Evolutionary conservation across 2,113 vertebrate species (phyloP), one percentile per base, ranked within the genome.

Genomic region (Recurvirostra avosetta): DNA sequence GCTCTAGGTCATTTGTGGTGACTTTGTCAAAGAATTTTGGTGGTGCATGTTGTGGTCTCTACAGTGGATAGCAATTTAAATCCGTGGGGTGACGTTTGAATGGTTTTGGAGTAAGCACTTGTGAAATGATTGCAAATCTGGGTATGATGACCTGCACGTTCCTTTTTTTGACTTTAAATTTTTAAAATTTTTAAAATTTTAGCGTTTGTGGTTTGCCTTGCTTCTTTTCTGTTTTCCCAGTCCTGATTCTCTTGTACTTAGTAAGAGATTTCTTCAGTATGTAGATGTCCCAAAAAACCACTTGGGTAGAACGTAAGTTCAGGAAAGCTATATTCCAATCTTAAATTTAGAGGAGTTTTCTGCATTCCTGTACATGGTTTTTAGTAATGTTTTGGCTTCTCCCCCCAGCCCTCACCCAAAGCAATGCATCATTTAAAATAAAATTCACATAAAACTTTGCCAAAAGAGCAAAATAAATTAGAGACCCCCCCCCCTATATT

Each of bases 1-100:
- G 34, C 36, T 56, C 16, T n/a, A 32, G 55, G 12, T n/a, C 36
- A 8, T 16, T 50, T 50, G 21, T 20, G 72, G 43, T 34, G 63
- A 32, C 26, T 92, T 80, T 72, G 3, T 50, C 47, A 16, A 30
- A 38, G 19, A 36, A 8, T 38, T 86, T 67, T 36, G n/a, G 10
- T 90, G 38, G 26, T 56, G 61, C 12, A 4, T 40, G 6, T 34
- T 79, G 36, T 30, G 47, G 11, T 78, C 40, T 61, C 6, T 34
- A 2, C 45, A 61, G 29, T 7, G 18, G 8, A 36, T 26, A 53
- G 52, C 9, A 19, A 0, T 76, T 53, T 40, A 43, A 18, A 19
- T 55, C 26, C 0, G 1, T 3, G 14, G n/a, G 1, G 1, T 52
- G 23, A 17, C 2, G 0, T 61, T 40, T 53, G 27, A 7, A 32